Evolutionary conservation across 2,888 invertebrate genomes (phyloP).

Genomic region (Nematopogon swammerdamellus): DNA sequence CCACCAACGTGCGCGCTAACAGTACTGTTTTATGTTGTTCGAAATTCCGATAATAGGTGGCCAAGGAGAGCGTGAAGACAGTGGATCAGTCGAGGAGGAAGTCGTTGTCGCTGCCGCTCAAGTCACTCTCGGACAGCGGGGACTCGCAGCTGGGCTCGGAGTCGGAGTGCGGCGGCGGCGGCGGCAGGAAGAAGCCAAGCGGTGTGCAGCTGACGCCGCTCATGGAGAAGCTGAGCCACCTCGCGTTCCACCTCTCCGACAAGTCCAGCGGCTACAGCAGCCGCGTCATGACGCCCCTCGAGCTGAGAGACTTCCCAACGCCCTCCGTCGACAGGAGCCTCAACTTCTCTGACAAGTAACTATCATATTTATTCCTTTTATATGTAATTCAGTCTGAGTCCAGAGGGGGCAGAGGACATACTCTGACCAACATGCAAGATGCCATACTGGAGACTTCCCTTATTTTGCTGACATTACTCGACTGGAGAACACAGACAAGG

Average conservation of each 20-base stretch:
- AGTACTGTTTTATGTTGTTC: too few species aligned
- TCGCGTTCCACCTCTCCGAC: slow-evolving; percentile 66
- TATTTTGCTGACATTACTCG: too few species aligned
- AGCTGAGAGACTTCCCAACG: slow-evolving; percentile 38
- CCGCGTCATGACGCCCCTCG: slow-evolving; percentile 63
- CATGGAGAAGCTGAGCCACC: slow-evolving; percentile 75
- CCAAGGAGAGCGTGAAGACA: slow-evolving; percentile 8
- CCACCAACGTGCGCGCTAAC: too few species aligned
- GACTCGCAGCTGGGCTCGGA: slow-evolving; percentile 33
- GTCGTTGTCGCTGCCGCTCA: slow-evolving; percentile 69
- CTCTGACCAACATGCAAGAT: too few species aligned
- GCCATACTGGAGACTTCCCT: too few species aligned
- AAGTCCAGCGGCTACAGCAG: slow-evolving; percentile 67
- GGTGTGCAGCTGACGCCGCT: slow-evolving; percentile 76
- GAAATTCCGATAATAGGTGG: too few species aligned
- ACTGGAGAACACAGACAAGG: too few species aligned
- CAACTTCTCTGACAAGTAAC: slow-evolving; percentile 33
- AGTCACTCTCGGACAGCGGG: slow-evolving; percentile 55
- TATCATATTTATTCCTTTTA: slow-evolving; percentile 4
- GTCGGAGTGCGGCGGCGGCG: slow-evolving; percentile 26
- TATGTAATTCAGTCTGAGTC: too few species aligned
- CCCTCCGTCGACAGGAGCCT: slow-evolving; percentile 37
- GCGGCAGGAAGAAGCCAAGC: slow-evolving; percentile 52
- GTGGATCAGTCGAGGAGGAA: slow-evolving; percentile 45
- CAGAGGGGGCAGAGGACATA: too few species aligned